These are phyloP conservation scores for Chaetophractus vellerosus DNA, from an alignment of 2,797 vertebrate species.

Conservation along the genomic window DNA sequence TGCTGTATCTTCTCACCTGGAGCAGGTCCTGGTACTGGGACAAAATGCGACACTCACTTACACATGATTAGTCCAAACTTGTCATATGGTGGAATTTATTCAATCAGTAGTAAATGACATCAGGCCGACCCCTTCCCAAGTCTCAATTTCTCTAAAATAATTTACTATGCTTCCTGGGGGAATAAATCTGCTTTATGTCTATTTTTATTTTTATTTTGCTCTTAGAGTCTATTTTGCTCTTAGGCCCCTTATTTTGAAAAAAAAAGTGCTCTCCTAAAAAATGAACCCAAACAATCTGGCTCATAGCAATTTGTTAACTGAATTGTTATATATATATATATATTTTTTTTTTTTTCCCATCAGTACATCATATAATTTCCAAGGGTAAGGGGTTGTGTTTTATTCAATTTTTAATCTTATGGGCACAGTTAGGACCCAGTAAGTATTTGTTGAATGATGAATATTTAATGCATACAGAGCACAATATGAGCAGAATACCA, in stretches of 20 bases:
- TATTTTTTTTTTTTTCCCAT: background rate
- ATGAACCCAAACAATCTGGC: background rate
- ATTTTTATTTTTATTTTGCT: background rate
- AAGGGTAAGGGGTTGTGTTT: slow-evolving; percentile 6
- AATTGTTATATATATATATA: no score
- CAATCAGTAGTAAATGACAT: background rate
- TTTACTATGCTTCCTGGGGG: background rate
- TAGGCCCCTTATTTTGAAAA: background rate
- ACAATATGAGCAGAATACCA: background rate
- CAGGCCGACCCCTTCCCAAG: background rate
- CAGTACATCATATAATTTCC: background rate
- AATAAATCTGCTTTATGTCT: background rate
- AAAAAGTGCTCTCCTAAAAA: background rate
- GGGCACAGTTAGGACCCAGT: background rate
- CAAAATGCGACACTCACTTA: no score
- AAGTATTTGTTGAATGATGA: background rate
- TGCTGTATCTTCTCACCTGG: background rate
- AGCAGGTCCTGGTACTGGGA: no score
- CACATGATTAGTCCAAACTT: background rate
- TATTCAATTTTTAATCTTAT: slow-evolving; percentile 36
- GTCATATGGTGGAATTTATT: background rate
- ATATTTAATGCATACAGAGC: background rate
- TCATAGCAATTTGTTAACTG: background rate
- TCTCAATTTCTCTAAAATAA: slow-evolving; percentile 11
- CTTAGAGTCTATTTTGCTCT: background rate